A percentile compares a stretch with the other conserved stretches of the same genome.
phyloP scores from a whole-genome alignment of 2,797 vertebrate genomes.

The Cuniculus paca region DNA sequence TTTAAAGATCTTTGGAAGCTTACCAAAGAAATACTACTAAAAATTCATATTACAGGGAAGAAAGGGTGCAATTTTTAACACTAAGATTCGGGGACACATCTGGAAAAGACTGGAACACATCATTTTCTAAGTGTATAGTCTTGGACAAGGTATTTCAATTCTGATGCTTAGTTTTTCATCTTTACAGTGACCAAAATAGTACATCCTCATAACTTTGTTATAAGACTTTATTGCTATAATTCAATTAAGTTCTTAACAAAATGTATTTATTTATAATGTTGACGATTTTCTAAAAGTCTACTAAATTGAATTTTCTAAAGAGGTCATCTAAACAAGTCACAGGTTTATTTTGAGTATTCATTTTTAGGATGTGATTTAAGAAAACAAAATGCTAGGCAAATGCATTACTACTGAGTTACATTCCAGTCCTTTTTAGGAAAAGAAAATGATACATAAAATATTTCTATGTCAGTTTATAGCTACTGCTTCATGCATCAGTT shows the following conservation, averaged over 20 bases:
- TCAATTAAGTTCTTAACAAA: background rate
- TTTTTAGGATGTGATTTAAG: background rate
- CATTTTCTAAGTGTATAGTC: background rate
- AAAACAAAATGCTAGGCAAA: background rate
- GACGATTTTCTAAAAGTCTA: background rate
- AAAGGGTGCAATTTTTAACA: background rate
- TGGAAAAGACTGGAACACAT: background rate
- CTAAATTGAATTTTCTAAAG: background rate
- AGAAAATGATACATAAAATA: background rate
- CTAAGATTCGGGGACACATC: background rate
- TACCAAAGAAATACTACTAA: background rate
- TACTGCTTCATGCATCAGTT: background rate
- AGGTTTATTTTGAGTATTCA: background rate
- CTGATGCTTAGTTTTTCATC: background rate
- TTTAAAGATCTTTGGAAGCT: constrained; percentile 65
- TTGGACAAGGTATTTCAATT: background rate
- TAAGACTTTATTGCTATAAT: background rate
- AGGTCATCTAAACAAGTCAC: background rate
- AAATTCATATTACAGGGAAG: background rate
- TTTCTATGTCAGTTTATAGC: background rate
- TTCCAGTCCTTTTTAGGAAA: background rate
- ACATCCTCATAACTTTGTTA: background rate
- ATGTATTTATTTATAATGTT: background rate
- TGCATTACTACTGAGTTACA: background rate
- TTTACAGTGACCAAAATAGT: background rate